These are phyloP conservation scores for Graphium colonna DNA, from an alignment of 2,888 invertebrate species.

Conservation along the genomic window DNA sequence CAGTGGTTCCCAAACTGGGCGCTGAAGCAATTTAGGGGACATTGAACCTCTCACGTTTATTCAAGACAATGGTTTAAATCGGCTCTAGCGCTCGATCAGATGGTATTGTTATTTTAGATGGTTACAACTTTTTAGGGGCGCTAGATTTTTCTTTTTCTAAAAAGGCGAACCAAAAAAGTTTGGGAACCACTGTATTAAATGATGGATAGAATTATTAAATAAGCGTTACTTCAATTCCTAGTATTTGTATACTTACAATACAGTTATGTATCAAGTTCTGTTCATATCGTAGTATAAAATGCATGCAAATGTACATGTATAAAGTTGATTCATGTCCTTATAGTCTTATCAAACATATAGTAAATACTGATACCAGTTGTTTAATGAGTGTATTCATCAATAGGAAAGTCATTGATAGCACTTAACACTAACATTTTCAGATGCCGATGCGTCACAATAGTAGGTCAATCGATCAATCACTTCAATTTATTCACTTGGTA, in stretches of 20 bases:
- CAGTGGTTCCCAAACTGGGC: no score
- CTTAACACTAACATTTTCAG: conserved; percentile 2
- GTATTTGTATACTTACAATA: background rate
- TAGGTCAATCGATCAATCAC: background rate
- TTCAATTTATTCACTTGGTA: conserved; percentile 42
- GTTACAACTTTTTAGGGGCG: no score
- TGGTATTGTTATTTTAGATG: no score
- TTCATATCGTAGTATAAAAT: no score
- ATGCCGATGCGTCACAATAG: background rate
- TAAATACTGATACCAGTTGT: conserved; percentile 19
- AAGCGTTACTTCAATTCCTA: background rate
- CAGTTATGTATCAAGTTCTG: conserved; percentile 1
- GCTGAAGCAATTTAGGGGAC: no score
- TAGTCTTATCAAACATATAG: conserved; percentile 11
- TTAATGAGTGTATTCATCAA: conserved; percentile 2
- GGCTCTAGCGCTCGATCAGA: no score
- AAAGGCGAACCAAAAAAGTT: no score
- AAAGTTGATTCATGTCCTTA: background rate
- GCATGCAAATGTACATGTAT: background rate
- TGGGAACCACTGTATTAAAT: no score
- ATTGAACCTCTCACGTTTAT: no score
- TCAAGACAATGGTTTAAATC: no score
- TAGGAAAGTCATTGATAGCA: conserved; percentile 11
- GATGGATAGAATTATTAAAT: background rate
- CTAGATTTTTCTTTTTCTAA: no score